These are phyloP conservation scores for Arion vulgaris DNA, from an alignment of 1,140 invertebrate species.

Conservation along the genomic window DNA sequence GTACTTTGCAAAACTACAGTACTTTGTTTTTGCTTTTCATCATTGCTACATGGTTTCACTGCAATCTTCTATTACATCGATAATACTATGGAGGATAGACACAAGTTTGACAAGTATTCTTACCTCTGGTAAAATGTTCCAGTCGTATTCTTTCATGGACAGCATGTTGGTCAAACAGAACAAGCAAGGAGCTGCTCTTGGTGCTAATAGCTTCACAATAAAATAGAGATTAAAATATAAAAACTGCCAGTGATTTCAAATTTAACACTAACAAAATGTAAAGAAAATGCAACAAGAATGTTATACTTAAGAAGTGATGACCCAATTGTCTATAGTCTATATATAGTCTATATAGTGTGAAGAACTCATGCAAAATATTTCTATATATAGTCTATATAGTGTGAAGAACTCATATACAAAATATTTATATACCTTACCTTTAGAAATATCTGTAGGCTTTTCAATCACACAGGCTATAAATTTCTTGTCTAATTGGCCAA, in stretches of 20 bases:
- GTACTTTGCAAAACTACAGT: too few relatives aligned
- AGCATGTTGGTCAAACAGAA: slow-evolving; percentile 84
- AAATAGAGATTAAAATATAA: not conserved
- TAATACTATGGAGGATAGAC: too few relatives aligned
- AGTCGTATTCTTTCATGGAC: slow-evolving; percentile 82
- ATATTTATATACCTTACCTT: slow-evolving; percentile 43
- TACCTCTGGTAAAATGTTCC: slow-evolving; percentile 71
- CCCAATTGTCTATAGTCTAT: not conserved
- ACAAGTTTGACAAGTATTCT: not conserved
- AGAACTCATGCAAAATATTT: too few relatives aligned
- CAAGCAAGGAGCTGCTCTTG: slow-evolving; percentile 70
- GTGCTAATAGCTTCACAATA: not conserved
- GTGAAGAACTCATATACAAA: too few relatives aligned
- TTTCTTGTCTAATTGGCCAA: slow-evolving; percentile 80
- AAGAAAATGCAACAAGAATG: not conserved
- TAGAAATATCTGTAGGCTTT: slow-evolving; percentile 24
- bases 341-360: too few relatives aligned
- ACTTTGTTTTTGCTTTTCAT: too few relatives aligned
- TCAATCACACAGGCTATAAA: slow-evolving; percentile 77
- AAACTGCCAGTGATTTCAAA: too few relatives aligned
- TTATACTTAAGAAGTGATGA: not conserved
- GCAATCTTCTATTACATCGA: too few relatives aligned
- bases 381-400: too few relatives aligned
- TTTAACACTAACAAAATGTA: too few relatives aligned
- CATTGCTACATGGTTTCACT: too few relatives aligned